Conservation (phyloP, 2,888 invertebrate genomes). For the Amphimallon solstitiale region DNA sequence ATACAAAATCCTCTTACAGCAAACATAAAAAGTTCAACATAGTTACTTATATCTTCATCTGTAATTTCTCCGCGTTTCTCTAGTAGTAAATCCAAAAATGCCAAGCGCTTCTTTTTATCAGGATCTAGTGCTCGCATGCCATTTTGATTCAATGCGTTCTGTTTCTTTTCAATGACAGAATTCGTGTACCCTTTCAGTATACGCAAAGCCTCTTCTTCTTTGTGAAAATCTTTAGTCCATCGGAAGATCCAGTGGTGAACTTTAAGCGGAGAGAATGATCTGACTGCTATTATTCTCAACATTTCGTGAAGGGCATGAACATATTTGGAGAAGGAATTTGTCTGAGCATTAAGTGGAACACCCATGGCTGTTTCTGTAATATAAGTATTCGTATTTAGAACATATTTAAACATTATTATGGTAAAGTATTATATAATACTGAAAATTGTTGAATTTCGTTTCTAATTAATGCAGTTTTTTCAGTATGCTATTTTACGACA, state of each 20-base stretch:
- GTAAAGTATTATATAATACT: no score
- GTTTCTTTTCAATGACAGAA: constrained; percentile 65
- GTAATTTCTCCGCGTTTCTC: constrained; percentile 61
- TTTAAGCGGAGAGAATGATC: constrained; percentile 61
- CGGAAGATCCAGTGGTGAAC: constrained; percentile 62
- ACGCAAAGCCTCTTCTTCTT: constrained; percentile 64
- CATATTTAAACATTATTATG: no score
- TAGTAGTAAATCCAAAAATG: constrained; percentile 76
- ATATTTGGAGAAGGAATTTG: constrained; percentile 74
- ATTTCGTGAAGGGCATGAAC: constrained; percentile 75
- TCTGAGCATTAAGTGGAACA: constrained; percentile 76
- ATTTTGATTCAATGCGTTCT: constrained; percentile 54
- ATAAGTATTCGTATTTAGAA: no score
- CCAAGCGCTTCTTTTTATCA: constrained; percentile 68
- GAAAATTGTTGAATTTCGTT: no score
- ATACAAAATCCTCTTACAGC: constrained; percentile 64
- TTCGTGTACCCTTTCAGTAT: constrained; percentile 67
- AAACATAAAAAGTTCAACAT: constrained; percentile 81
- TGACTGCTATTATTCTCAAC: constrained; percentile 51
- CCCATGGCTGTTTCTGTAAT: constrained; percentile 78
- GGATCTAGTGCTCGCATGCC: constrained; percentile 16
- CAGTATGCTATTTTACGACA: no score
- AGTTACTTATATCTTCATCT: constrained; percentile 71
- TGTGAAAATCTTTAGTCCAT: constrained; percentile 69
- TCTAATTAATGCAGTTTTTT: no score